Evolutionary conservation across 2,888 invertebrate genomes (phyloP).

Genomic region (Emmelina monodactyla): DNA sequence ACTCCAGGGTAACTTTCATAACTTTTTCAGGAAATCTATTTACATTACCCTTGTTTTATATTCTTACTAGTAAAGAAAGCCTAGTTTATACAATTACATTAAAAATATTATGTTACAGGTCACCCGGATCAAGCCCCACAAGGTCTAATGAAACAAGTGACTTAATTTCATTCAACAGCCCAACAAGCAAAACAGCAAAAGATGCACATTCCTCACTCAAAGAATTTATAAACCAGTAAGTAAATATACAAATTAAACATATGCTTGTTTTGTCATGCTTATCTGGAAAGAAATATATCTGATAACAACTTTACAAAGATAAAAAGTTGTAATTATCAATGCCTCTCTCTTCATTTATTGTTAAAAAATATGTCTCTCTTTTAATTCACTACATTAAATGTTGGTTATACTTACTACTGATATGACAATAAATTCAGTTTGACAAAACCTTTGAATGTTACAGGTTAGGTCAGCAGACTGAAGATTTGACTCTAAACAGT

Average conservation of each 20-base stretch:
- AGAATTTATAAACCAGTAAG: conserved; percentile 58
- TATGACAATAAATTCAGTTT: too few relatives aligned
- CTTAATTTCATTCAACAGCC: conserved; percentile 76
- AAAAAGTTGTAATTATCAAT: too few relatives aligned
- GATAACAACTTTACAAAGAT: not conserved
- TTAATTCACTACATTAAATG: too few relatives aligned
- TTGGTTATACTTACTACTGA: too few relatives aligned
- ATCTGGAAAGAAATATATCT: not conserved
- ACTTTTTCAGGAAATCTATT: conserved; percentile 29
- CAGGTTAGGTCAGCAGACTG: conserved; percentile 53
- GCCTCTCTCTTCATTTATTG: too few relatives aligned
- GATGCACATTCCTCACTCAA: conserved; percentile 63
- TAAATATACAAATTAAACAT: conserved; percentile 56
- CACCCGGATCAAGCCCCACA: conserved; percentile 50
- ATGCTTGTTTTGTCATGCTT: not conserved
- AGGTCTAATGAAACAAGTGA: conserved; percentile 59
- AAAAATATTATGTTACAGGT: too few relatives aligned
- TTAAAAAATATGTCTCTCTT: too few relatives aligned
- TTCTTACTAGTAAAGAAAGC: too few relatives aligned
- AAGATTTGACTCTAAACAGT: conserved; percentile 35
- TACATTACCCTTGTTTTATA: not conserved
- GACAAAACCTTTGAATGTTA: too few relatives aligned
- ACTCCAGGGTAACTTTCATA: too few relatives aligned
- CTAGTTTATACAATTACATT: too few relatives aligned
- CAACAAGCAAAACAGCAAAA: conserved; percentile 58